Evolutionary conservation across 2,888 invertebrate species (phyloP).

Genomic region (Endomychus coccineus): DNA sequence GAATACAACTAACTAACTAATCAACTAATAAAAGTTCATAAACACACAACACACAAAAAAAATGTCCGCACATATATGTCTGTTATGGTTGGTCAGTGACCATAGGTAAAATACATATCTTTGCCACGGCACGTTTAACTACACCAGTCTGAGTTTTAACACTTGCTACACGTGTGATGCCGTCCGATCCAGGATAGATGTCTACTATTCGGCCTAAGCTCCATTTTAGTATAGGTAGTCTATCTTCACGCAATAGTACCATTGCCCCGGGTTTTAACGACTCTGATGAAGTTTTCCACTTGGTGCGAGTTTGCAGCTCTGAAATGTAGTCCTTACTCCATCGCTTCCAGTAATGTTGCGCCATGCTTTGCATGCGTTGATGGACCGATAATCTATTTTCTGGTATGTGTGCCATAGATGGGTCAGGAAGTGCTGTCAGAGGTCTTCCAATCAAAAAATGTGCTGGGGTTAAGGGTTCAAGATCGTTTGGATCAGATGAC

Average conservation of each 20-base stretch:
- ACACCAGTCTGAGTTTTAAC: constrained; percentile 4
- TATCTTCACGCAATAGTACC: constrained; percentile 13
- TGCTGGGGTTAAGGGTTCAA: constrained; percentile 16
- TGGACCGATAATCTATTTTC: constrained; percentile 7
- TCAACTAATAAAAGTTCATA: too few species aligned
- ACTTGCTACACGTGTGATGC: constrained; percentile 6
- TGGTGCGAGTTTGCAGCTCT: constrained; percentile 11
- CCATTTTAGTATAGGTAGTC: constrained; percentile 12
- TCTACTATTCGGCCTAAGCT: constrained; percentile 7
- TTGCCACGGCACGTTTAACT: constrained; percentile 2
- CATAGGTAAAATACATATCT: constrained; percentile 6
- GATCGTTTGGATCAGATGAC: constrained; percentile 17
- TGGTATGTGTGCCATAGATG: constrained; percentile 1
- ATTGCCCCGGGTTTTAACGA: constrained; percentile 7
- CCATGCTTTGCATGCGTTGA: constrained; percentile 11
- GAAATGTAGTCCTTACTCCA: constrained; percentile 11
- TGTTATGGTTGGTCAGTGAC: too few species aligned
- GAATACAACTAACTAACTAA: too few species aligned
- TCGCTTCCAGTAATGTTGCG: too few species aligned
- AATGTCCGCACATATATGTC: too few species aligned
- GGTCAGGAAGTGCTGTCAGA: constrained; percentile 18
- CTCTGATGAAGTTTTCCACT: constrained; percentile 9
- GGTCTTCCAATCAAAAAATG: constrained; percentile 26
- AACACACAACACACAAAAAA: too few species aligned
- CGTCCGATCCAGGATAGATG: constrained; percentile 10